Evolutionary conservation across 2,888 invertebrate genomes (phyloP).

Genomic region (Agrotis puta): DNA sequence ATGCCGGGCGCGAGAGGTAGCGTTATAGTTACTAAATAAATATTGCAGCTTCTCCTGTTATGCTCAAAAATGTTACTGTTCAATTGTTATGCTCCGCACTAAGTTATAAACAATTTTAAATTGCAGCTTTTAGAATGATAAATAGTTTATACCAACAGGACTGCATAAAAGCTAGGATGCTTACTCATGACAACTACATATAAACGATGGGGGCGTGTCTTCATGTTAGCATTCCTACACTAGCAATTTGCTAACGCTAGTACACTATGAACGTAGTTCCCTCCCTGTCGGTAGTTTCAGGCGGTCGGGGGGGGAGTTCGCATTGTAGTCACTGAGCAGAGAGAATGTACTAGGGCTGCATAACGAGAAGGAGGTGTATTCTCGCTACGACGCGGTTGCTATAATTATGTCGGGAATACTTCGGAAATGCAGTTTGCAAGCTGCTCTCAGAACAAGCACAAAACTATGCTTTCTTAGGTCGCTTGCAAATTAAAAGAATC

Average conservation of each 20-base stretch:
- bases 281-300: background rate
- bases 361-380: background rate
- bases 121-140: conserved; percentile 5
- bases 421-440: background rate
- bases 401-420: background rate
- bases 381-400: no score
- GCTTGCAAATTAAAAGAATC: background rate
- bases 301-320: background rate
- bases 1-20: no score
- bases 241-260: conserved; percentile 19
- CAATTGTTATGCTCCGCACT: background rate
- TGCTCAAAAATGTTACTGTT: background rate
- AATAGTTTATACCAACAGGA: conserved; percentile 34
- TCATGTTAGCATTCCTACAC: conserved; percentile 20
- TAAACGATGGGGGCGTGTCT: conserved; percentile 19
- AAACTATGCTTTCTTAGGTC: background rate
- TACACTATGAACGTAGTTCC: conserved; percentile 20
- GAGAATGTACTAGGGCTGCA: conserved; percentile 29
- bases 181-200: conserved; percentile 2
- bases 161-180: conserved; percentile 17
- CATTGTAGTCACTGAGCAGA: conserved; percentile 13
- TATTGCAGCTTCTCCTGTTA: background rate
- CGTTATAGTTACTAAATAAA: background rate
- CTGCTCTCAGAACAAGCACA: background rate
- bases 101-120: background rate